Evolutionary conservation across 2,888 invertebrate genomes (phyloP).

Genomic region (Myopa tessellatipennis): DNA sequence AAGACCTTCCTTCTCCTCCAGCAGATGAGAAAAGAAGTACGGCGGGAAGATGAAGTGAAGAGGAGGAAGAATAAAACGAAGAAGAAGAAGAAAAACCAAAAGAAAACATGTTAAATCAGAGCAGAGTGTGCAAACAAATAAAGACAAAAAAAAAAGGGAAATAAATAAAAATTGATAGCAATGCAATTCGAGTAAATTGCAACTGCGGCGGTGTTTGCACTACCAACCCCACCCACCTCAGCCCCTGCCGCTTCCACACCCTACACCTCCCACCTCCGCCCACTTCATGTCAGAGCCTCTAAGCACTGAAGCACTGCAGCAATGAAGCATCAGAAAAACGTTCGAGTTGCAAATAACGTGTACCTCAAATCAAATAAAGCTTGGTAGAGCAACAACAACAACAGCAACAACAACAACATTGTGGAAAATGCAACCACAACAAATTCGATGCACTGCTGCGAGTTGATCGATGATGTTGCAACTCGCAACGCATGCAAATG

Average conservation of each 20-base stretch:
- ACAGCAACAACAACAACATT: too few species aligned
- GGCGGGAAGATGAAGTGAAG: neutral
- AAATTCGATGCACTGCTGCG: conserved; percentile 8
- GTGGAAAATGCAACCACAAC: neutral
- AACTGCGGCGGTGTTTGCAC: neutral
- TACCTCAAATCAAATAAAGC: conserved; percentile 7
- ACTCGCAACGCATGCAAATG: conserved; percentile 26
- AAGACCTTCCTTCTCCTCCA: neutral
- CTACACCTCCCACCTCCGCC: neutral
- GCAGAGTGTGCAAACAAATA: conserved; percentile 1
- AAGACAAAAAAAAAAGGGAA: neutral
- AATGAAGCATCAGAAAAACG: neutral
- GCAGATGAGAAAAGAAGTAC: neutral
- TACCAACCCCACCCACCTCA: conserved; percentile 16
- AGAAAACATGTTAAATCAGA: neutral
- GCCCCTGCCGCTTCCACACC: too few species aligned
- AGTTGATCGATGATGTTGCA: conserved; percentile 29
- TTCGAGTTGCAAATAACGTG: neutral
- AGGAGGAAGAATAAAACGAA: neutral
- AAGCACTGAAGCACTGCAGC: neutral
- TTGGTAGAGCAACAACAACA: neutral
- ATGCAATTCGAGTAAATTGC: neutral
- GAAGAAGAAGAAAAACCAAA: neutral
- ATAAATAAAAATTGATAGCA: conserved; percentile 9
- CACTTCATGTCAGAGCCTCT: neutral